A percentile compares a stretch with the other conserved stretches of the same genome.
Conservation (phyloP, 2,113 vertebrate species). For the Myotis davidii region DNA sequence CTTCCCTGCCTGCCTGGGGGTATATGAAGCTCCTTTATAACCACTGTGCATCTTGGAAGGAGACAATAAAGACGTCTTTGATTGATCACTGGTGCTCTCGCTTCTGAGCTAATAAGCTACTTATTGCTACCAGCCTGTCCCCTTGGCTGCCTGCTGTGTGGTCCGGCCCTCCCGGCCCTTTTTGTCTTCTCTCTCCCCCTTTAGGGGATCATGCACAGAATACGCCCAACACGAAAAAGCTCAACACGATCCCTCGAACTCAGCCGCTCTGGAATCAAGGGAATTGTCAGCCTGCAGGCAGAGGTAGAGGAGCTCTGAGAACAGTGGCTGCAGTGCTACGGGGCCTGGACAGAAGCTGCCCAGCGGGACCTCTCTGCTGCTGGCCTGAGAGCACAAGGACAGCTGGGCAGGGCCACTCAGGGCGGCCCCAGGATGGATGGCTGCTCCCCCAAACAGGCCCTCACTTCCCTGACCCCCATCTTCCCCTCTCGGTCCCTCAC, state of each 20-base stretch:
- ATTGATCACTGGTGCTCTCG: not conserved
- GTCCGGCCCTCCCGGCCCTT: not conserved
- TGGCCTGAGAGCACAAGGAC: not conserved
- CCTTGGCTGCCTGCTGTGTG: not conserved
- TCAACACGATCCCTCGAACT: not conserved
- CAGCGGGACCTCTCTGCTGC: not conserved
- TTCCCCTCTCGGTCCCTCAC: not conserved
- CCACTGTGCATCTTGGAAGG: not conserved
- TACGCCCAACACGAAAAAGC: not conserved
- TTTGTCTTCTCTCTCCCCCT: not conserved
- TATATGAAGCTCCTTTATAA: not conserved
- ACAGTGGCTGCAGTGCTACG: rapidly evolving
- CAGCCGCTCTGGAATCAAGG: not conserved
- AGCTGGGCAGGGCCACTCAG: conserved; percentile 75
- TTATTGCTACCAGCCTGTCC: not conserved
- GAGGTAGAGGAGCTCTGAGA: not conserved
- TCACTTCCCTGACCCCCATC: not conserved
- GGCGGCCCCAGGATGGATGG: conserved; percentile 61
- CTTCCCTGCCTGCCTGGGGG: not conserved
- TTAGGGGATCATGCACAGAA: not conserved
- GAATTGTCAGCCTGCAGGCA: not conserved
- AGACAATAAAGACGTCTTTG: conserved; percentile 18
- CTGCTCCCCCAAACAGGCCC: conserved; percentile 44
- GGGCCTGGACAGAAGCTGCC: not conserved
- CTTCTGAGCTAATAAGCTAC: not conserved